Evolutionary conservation across 2,113 vertebrate species (phyloP), one percentile per base, ranked within the genome.

Genomic region (Cynoglossus semilaevis): DNA sequence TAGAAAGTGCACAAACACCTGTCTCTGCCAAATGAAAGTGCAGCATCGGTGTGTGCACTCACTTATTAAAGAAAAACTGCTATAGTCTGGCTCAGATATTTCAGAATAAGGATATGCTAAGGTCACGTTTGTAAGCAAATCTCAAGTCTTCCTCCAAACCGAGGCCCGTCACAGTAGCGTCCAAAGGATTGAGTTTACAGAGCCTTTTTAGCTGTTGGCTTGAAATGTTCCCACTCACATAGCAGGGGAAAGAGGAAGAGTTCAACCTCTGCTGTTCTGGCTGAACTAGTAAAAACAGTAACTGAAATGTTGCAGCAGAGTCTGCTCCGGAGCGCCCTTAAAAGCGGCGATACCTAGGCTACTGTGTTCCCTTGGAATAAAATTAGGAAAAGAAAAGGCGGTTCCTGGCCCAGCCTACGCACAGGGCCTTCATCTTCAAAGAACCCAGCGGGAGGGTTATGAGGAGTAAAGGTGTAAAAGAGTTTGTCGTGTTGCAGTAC

Each of bases 81-180:
- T 63, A 65, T 49, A 67, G 54, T 76, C 85, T 83, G 85, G 81
- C 83, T 85, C 85, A 78, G 72, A 74, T 53, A 8, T 56, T 61
- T 72, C 52, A 68, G 13, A 69, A 85, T 82, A 80, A 78, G 12
- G 72, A 77, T 63, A 78, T 76, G 69, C 58, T 9, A 52, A 67
- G 58, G 67, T 70, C 36, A 53, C 40, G 47, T 77, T 58, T 76
- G 47, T 68, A 82, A 79, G 43, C 66, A 71, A 73, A 82, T 68
- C 53, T 29, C 2, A 8, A 47, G 52, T 51, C 10, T 56, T 67
- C 52, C 1, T 69, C 68, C 19, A n/a, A 58, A 36, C 42, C 18
- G 22, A 42, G 15, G 35, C 37, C 34, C 58, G 22, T 63, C 67
- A 70, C 65, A 51, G 1, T 50, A 66, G 48, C 15, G 43, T 74